A percentile compares a stretch with the other conserved stretches of the same genome.
phyloP scores from a whole-genome alignment of 2,113 vertebrate genomes.

The Muntiacus reevesi region DNA sequence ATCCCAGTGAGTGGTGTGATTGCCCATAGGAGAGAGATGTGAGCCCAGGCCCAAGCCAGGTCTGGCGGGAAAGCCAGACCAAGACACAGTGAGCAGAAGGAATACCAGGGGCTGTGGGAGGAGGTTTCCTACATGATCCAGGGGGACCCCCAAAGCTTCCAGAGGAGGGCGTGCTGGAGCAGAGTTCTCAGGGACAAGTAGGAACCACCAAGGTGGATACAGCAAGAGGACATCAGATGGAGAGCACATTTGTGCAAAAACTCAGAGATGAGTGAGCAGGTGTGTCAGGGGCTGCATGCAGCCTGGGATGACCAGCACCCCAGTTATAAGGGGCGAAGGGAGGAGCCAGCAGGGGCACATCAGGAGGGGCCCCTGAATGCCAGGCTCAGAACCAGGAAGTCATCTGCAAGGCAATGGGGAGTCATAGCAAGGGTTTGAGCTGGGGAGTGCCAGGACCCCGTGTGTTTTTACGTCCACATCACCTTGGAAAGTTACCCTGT shows the following conservation, averaged over 20 bases:
- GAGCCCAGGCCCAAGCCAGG: background rate
- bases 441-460: background rate
- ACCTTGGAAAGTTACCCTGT: background rate
- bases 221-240: background rate
- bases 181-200: background rate
- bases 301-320: background rate
- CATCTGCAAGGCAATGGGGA: background rate
- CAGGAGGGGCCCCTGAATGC: background rate
- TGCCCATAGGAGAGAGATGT: background rate
- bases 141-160: background rate
- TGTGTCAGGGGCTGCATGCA: accelerated
- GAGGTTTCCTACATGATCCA: background rate
- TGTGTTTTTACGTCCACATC: background rate
- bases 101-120: background rate
- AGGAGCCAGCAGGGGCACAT: background rate
- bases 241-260: background rate
- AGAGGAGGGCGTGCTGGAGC: background rate
- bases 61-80: background rate
- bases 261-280: background rate
- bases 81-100: background rate
- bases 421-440: background rate
- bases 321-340: accelerated
- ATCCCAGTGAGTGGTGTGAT: background rate
- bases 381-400: background rate
- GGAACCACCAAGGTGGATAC: background rate